Percentiles rank a stretch among this genome's conserved stretches.
Conservation (phyloP, 2,113 vertebrate genomes). For the Xenopus laevis region DNA sequence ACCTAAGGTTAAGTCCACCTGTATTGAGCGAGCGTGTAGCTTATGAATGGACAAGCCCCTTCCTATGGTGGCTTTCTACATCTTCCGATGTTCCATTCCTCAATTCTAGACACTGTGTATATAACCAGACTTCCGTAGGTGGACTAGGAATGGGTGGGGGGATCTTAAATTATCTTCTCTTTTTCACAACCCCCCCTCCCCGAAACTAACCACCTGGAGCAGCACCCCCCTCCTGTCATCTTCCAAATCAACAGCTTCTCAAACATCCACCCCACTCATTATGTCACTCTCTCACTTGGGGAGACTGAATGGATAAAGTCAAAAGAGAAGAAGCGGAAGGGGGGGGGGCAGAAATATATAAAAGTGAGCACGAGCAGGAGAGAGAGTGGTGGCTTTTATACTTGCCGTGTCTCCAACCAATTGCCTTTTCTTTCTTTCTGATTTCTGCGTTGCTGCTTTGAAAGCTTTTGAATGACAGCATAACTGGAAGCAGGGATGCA, state of each 20-base stretch:
- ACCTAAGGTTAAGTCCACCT: no score
- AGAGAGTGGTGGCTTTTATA: slow-evolving; percentile 67
- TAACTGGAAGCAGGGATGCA: slow-evolving; percentile 68
- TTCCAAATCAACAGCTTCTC: slow-evolving; percentile 73
- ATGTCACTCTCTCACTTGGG: slow-evolving; percentile 67
- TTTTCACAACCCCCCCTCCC: background rate
- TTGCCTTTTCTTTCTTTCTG: slow-evolving; percentile 74
- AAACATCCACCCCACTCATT: slow-evolving; percentile 79
- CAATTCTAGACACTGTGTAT: no score
- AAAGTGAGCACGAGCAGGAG: slow-evolving; percentile 25
- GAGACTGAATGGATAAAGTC: slow-evolving; percentile 79
- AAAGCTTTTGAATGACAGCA: slow-evolving; percentile 84
- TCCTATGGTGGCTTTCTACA: no score
- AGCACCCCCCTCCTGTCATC: slow-evolving; percentile 45
- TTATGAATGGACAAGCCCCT: no score
- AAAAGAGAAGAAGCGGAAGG: slow-evolving; percentile 55
- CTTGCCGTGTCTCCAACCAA: slow-evolving; percentile 73
- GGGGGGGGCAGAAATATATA: slow-evolving; percentile 55
- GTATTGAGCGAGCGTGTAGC: no score
- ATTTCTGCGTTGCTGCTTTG: slow-evolving; percentile 93
- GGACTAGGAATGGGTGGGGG: no score
- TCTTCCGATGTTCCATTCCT: no score
- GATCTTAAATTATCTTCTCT: slow-evolving; percentile 16
- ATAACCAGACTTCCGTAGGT: no score
- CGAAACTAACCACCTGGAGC: background rate